phyloP scores from a whole-genome alignment of 2,888 invertebrate species.

The Agrypnus murinus region DNA sequence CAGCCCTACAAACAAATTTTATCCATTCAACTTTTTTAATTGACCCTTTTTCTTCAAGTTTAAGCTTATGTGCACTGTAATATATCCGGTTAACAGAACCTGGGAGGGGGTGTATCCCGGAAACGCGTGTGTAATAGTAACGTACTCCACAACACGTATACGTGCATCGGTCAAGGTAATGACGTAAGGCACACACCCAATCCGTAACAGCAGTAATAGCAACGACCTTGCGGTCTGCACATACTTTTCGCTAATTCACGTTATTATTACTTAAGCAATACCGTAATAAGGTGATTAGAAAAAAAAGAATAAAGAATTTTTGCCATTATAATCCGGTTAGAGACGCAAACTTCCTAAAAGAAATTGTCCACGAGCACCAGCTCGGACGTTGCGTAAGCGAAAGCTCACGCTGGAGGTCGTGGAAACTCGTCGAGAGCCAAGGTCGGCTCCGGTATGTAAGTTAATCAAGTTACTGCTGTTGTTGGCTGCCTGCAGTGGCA shows the following conservation, averaged over 20 bases:
- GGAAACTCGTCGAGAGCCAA: constrained; percentile 13
- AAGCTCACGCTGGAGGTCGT: constrained; percentile 25
- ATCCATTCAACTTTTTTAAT: too few species aligned
- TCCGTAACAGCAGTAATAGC: constrained; percentile 27
- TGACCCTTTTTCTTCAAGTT: too few species aligned
- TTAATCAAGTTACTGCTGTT: too few species aligned
- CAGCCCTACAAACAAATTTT: too few species aligned
- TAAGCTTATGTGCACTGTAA: too few species aligned
- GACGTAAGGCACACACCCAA: constrained; percentile 45
- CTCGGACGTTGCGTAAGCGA: constrained; percentile 5
- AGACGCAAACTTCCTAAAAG: neutral
- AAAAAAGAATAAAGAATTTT: too few species aligned
- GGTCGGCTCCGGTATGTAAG: too few species aligned
- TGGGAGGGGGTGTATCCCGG: constrained; percentile 29
- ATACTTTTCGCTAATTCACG: neutral
- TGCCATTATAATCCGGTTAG: too few species aligned
- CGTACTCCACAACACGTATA: neutral
- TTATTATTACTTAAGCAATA: neutral
- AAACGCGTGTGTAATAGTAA: constrained; percentile 6
- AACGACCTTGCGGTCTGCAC: constrained; percentile 13
- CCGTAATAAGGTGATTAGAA: neutral
- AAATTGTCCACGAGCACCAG: neutral
- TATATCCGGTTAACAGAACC: neutral
- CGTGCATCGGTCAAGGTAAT: constrained; percentile 41
- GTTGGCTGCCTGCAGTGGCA: neutral